A percentile compares a stretch with the other conserved stretches of the same genome.
Conservation (phyloP, 2,888 invertebrate genomes). For the Limnephilus marmoratus region DNA sequence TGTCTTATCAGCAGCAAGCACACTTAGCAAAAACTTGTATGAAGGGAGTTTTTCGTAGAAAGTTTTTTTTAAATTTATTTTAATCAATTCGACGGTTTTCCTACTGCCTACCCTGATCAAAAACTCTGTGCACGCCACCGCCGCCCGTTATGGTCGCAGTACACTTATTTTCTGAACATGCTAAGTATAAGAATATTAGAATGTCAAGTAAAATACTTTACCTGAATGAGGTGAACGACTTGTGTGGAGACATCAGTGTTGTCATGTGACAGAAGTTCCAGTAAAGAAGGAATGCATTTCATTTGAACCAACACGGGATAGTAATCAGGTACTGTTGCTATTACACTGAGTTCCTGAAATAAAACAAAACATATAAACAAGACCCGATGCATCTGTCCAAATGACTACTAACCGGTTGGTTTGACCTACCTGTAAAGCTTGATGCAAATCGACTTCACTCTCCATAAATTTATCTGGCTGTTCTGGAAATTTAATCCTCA, state of each 20-base stretch:
- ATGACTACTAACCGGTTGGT: too few species aligned
- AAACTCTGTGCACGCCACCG: too few species aligned
- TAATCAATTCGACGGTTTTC: too few species aligned
- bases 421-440: conserved; percentile 84
- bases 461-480: conserved; percentile 99
- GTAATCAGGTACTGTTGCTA: conserved; percentile 97
- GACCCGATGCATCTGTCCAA: too few species aligned
- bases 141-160: too few species aligned
- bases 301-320: conserved; percentile 94
- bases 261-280: conserved; percentile 96
- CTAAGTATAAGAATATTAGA: not conserved
- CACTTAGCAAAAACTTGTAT: too few species aligned
- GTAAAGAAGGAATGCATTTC: conserved; percentile 91
- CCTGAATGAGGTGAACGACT: conserved; percentile 83
- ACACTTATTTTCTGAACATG: too few species aligned
- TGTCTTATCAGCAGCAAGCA: too few species aligned
- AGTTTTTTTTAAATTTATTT: too few species aligned
- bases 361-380: not conserved
- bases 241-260: conserved; percentile 95
- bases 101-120: too few species aligned
- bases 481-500: conserved; percentile 98
- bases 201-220: conserved; percentile 66
- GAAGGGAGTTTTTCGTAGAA: too few species aligned
- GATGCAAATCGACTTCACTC: conserved; percentile 95
- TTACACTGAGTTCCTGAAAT: conserved; percentile 90